Evolutionary conservation across 2,797 vertebrate species (phyloP).

Genomic region (Acestrorhynchus altus): DNA sequence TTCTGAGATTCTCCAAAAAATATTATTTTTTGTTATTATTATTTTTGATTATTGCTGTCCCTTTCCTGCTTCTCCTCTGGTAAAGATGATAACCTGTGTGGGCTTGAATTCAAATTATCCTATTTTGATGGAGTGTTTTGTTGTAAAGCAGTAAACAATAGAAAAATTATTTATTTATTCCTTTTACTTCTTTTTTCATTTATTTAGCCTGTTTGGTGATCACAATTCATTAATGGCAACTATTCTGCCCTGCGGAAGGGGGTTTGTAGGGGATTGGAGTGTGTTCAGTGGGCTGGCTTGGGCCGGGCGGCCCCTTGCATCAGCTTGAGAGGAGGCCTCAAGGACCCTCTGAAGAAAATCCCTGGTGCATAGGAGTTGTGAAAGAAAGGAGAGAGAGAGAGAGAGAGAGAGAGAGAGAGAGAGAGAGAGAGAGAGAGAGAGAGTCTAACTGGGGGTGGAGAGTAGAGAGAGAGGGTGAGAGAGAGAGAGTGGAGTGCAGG

Average conservation of each 20-base stretch:
- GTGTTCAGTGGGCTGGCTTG: not conserved
- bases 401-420: not conserved
- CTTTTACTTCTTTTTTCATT: conserved; percentile 29
- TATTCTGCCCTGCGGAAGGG: conserved; percentile 33
- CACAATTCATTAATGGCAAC: conserved; percentile 43
- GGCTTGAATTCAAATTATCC: conserved; percentile 61
- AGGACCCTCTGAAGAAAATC: conserved; percentile 56
- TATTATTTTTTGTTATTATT: conserved; percentile 53
- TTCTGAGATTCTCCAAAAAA: conserved; percentile 45
- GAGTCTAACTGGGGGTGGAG: not conserved
- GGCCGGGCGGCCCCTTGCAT: conserved; percentile 22
- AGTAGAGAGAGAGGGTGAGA: not conserved
- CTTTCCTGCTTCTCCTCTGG: conserved; percentile 39
- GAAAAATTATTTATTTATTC: conserved; percentile 53
- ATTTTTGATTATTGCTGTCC: conserved; percentile 37
- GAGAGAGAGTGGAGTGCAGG: conserved; percentile 44
- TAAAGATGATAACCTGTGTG: conserved; percentile 60
- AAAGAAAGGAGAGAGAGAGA: conserved; percentile 35
- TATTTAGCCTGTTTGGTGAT: conserved; percentile 34
- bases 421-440: conserved; percentile 7
- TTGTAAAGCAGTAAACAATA: conserved; percentile 56
- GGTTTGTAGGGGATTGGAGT: conserved; percentile 41
- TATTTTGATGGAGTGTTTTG: conserved; percentile 65
- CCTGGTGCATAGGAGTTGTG: conserved; percentile 41
- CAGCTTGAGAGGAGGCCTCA: conserved; percentile 13